Evolutionary conservation across 1,140 invertebrate species (phyloP).

Genomic region (Phymastichus coffea): DNA sequence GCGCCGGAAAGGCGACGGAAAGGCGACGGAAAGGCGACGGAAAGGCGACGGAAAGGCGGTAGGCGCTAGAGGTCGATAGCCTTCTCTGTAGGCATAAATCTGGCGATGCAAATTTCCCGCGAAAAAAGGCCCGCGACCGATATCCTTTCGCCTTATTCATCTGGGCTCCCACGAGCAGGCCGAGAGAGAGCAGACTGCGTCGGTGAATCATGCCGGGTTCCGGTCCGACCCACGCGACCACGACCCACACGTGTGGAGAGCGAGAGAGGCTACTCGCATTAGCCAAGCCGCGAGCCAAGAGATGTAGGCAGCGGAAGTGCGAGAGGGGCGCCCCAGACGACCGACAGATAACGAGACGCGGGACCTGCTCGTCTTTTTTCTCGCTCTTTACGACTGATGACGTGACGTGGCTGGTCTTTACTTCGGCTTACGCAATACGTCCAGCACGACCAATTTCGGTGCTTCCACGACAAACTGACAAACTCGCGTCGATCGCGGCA

Average conservation of each 20-base stretch:
- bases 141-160: conserved; percentile 25
- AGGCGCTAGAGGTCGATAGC: background rate
- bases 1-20: no score
- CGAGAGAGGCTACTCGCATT: conserved; percentile 28
- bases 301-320: conserved; percentile 24
- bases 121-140: conserved; percentile 10
- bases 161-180: conserved; percentile 17
- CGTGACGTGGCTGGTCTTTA: no score
- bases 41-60: no score
- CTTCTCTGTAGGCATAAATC: no score
- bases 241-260: conserved; percentile 35
- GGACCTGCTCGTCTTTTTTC: conserved; percentile 20
- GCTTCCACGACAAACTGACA: no score
- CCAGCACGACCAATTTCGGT: no score
- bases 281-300: background rate
- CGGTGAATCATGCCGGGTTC: conserved; percentile 53
- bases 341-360: conserved; percentile 2
- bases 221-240: conserved; percentile 52
- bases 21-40: background rate
- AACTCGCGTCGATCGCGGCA: no score
- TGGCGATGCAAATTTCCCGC: no score
- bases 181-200: conserved; percentile 10
- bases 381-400: no score
- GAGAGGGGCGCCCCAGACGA: background rate
- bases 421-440: no score